Conservation (phyloP, 2,888 invertebrate species). For the Acanthococcus lagerstroemiae region DNA sequence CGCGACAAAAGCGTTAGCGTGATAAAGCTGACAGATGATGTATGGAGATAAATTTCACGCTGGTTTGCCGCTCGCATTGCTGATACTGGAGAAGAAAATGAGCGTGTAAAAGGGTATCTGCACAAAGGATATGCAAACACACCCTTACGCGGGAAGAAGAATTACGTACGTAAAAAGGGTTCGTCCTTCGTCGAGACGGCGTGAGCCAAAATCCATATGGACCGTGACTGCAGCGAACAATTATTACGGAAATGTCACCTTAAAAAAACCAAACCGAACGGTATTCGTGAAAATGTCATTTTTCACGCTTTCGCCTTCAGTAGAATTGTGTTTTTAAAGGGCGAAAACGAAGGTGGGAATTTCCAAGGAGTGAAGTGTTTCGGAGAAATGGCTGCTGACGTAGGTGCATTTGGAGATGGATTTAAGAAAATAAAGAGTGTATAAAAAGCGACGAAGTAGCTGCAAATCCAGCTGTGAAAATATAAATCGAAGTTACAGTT, state of each 20-base stretch:
- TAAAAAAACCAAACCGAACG: not conserved
- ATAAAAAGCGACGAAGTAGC: no score
- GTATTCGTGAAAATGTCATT: not conserved
- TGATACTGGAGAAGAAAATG: constrained; percentile 13
- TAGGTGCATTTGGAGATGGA: no score
- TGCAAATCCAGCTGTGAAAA: no score
- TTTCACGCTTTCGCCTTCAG: not conserved
- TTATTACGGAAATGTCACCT: not conserved
- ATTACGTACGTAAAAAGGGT: not conserved
- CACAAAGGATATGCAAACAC: constrained; percentile 3
- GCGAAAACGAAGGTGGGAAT: no score
- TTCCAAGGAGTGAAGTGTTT: no score
- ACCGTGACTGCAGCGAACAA: constrained; percentile 7
- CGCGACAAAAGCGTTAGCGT: no score
- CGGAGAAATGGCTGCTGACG: no score
- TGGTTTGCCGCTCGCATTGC: constrained; percentile 5
- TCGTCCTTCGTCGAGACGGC: not conserved
- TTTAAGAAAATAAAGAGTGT: no score
- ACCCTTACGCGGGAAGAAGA: constrained; percentile 3
- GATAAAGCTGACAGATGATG: constrained; percentile 23
- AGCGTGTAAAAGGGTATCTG: constrained; percentile 13
- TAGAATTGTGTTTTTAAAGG: no score
- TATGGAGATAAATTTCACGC: constrained; percentile 24
- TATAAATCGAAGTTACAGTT: no score
- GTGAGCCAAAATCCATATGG: constrained; percentile 19